phyloP scores from a whole-genome alignment of 1,140 invertebrate genomes.

The Asobara japonica region DNA sequence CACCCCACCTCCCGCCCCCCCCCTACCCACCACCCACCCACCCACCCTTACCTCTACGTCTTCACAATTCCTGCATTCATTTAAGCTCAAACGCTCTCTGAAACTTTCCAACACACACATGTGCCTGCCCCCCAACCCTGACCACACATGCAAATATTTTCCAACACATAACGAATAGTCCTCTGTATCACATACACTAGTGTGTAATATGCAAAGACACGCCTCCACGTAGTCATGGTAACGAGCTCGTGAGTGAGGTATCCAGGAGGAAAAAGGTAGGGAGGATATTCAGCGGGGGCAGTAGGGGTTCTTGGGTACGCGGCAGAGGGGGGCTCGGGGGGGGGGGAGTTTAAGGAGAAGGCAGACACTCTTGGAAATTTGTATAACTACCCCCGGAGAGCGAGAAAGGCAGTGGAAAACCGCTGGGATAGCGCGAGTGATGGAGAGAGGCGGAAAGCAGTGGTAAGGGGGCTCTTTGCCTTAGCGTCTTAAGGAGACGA shows the following conservation, averaged over 20 bases:
- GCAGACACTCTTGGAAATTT: constrained; percentile 66
- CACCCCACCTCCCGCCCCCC: constrained; percentile 53
- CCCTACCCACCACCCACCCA: constrained; percentile 26
- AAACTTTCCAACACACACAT: neutral
- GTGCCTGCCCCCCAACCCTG: neutral
- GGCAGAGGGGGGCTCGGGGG: constrained; percentile 41
- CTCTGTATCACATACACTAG: constrained; percentile 35
- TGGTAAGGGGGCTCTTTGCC: constrained; percentile 33
- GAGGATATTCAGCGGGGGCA: constrained; percentile 44
- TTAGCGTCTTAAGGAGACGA: constrained; percentile 33
- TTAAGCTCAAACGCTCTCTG: constrained; percentile 2
- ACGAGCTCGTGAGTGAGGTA: constrained; percentile 34
- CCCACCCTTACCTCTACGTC: neutral
- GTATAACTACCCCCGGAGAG: constrained; percentile 65
- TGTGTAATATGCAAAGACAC: constrained; percentile 44
- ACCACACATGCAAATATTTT: constrained; percentile 30
- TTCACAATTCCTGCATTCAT: constrained; percentile 21
- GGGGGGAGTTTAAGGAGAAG: constrained; percentile 43
- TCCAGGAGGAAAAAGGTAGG: constrained; percentile 27
- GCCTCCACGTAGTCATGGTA: constrained; percentile 39
- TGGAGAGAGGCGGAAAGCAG: constrained; percentile 6
- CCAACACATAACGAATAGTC: constrained; percentile 17
- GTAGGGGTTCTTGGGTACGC: constrained; percentile 42
- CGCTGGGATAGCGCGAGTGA: constrained; percentile 7
- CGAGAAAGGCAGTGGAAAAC: constrained; percentile 6